Evolutionary conservation across 2,888 invertebrate genomes (phyloP), one percentile per base, ranked within the genome.

Genomic region (Glomeris marginata): DNA sequence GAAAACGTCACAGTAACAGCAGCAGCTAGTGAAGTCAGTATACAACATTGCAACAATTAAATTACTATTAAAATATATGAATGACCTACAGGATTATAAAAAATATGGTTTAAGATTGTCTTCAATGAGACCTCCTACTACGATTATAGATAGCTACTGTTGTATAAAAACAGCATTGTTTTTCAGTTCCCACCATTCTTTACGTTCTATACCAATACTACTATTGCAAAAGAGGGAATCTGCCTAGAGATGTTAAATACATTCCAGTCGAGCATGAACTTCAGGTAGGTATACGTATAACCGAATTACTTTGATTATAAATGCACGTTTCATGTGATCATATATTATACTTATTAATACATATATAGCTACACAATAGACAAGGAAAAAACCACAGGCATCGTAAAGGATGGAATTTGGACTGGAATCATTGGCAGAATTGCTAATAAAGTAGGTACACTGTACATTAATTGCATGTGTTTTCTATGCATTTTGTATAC

Each of bases 231-330:
- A 5, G 28, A 28, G 8, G 28, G 28, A 3, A 28, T 28, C 28
- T 28, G 50, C 50, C 36, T 46, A 2, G 35, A 50, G 15, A 50
- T 50, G 33, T 28, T 50, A n/a, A 22, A 50, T 2, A 22, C 34
- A 20, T 50, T 50, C 45, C 41, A 45, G 4, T 37, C 40, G 18
- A 13, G 22, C 1, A 46, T 50, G 46, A 46, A 50, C 38, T 50
- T 50, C 22, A 37, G 35, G 50, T 49, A n/a, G 16, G 21, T 6
- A n/a, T 42, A 49, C 16, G 20, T 36, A 5, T 2, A 41, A n/a
- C 16, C 4, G 20, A 22, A 15, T 16, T 47, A 18, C 4, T 2
- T 13, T 10, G 10, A 38, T 28, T 16, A 15, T 6, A 41, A 18
- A 18, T 16, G 11, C 10, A 13, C 15, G 11, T 15, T 41, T n/a